phyloP scores from a whole-genome alignment of 2,888 invertebrate species.

The Temnothorax unifasciatus region DNA sequence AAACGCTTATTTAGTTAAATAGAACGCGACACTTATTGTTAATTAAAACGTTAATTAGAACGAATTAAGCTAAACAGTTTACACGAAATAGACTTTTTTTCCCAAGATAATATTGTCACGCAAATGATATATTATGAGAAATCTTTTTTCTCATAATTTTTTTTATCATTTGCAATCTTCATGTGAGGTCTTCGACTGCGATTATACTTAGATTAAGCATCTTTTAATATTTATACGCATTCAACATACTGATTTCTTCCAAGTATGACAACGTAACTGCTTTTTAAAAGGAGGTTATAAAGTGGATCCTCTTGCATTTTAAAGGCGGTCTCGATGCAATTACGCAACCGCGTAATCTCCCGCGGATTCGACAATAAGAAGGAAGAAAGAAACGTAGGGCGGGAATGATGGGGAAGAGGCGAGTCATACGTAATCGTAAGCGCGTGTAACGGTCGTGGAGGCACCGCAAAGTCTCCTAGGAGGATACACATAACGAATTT shows the following conservation, averaged over 20 bases:
- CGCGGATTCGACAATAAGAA: slow-evolving; percentile 44
- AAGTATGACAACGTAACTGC: slow-evolving; percentile 32
- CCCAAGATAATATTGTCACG: neutral
- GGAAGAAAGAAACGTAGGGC: slow-evolving; percentile 2
- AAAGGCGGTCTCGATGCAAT: slow-evolving; percentile 30
- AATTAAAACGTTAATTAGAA: neutral
- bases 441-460: slow-evolving; percentile 28
- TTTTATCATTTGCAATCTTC: neutral
- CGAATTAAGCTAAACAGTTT: neutral
- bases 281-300: slow-evolving; percentile 44
- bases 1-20: neutral
- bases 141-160: neutral
- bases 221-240: neutral
- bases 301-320: neutral
- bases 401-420: slow-evolving; percentile 23
- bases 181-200: neutral
- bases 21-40: neutral
- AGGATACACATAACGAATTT: slow-evolving; percentile 44
- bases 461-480: slow-evolving; percentile 24
- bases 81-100: neutral
- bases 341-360: slow-evolving; percentile 46
- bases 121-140: neutral
- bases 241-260: neutral
- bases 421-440: slow-evolving; percentile 37
- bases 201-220: slow-evolving; percentile 11